Evolutionary conservation across 2,797 vertebrate species (phyloP), one percentile per base, ranked within the genome.

Genomic region (Pelodytes ibericus): DNA sequence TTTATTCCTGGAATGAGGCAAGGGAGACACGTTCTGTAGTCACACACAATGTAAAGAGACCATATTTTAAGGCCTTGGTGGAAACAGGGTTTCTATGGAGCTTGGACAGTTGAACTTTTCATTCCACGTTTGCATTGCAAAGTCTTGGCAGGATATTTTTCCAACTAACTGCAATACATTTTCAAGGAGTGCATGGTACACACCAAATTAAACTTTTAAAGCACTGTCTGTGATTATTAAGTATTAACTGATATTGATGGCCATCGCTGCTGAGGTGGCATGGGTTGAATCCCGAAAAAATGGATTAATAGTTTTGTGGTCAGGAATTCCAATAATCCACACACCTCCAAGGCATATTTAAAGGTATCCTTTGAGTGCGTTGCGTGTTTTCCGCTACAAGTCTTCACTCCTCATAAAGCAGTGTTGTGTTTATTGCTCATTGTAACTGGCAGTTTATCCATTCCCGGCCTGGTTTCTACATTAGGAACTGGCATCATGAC

Each of bases 141-240:
- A 36, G 26, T 31, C 31, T 76, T 76, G 74, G 65, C 56, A 63
- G 22, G 6, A 70, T 69, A 5, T 63, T 70, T 63, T 75, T 75
- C 72, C 72, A 51, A 59, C 20, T 49, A 36, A 67, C 64, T 31
- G 18, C 31, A 62, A 53, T 69, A 69, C 36, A 75, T 36, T 62
- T n/a, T 18, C 31, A 63, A 30, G 74, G 66, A 76, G 24, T 13
- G 66, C 8, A 70, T 26, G 39, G 30, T 3, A 61, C 16, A 2
- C 53, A 25, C 27, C 56, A 41, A 47, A 66, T 4, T 56, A n/a
- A 26, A 58, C 20, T 60, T 57, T 68, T 20, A 22, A 18, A 26
- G 15, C 11, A 11, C 25, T 58, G 61, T 74, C 72, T 67, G 36
- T 8, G 41, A 29, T 24, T 33, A 59, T 67, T 67, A 49, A 33